These are phyloP conservation scores for Halictus rubicundus DNA, from an alignment of 1,140 invertebrate genomes.

Conservation along the genomic window DNA sequence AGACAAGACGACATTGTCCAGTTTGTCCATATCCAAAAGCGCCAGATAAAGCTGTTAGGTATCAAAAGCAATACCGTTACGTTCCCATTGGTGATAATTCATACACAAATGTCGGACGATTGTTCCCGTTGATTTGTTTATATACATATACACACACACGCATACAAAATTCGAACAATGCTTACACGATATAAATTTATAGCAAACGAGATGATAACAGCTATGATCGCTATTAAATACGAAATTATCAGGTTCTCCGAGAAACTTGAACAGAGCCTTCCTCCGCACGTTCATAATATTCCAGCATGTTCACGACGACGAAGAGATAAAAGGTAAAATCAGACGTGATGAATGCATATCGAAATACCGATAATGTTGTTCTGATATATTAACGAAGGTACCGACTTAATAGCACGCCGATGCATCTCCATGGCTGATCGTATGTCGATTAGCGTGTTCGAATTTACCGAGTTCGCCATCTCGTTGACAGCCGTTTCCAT, in stretches of 20 bases:
- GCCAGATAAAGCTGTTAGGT: too few species aligned
- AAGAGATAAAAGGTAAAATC: too few species aligned
- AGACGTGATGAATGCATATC: too few species aligned
- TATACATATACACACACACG: too few species aligned
- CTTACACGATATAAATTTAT: neutral
- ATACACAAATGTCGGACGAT: too few species aligned
- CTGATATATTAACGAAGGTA: neutral
- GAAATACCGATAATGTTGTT: neutral
- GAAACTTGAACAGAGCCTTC: neutral
- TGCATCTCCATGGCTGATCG: neutral
- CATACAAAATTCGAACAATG: neutral
- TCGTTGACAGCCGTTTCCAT: neutral
- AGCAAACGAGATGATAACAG: neutral
- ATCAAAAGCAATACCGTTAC: neutral
- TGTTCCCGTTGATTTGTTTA: too few species aligned
- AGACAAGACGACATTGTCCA: accelerated
- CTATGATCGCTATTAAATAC: neutral
- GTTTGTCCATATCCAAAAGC: accelerated
- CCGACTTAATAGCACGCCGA: neutral
- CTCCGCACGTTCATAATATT: neutral
- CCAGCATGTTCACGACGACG: neutral
- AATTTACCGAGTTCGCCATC: neutral
- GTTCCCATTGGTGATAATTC: too few species aligned
- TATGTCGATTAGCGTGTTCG: neutral
- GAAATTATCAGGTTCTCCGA: accelerated